Conservation (phyloP, 1,140 invertebrate species). For the Eciton burchellii region DNA sequence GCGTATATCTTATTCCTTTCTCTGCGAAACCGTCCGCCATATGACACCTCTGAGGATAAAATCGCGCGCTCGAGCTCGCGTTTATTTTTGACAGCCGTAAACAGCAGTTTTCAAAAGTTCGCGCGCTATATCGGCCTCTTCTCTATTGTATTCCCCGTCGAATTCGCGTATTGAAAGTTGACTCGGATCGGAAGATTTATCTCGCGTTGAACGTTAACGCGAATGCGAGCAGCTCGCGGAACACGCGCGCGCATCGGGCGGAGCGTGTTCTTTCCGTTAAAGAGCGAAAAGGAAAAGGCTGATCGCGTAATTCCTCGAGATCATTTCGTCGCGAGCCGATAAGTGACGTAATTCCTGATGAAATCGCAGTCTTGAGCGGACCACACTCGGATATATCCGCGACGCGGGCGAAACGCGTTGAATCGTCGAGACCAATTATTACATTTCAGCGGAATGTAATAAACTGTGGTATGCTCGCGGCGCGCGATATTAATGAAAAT, state of each 20-base stretch:
- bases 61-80: constrained; percentile 6
- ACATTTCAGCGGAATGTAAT: constrained; percentile 19
- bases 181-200: constrained; percentile 14
- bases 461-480: background rate
- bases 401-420: background rate
- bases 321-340: background rate
- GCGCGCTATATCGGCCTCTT: background rate
- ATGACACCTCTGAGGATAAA: constrained; percentile 40
- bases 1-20: constrained; percentile 27
- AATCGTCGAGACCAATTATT: constrained; percentile 12
- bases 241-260: background rate
- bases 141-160: constrained; percentile 15
- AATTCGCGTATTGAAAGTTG: constrained; percentile 26
- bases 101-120: constrained; percentile 30
- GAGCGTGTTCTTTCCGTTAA: background rate
- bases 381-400: background rate
- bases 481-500: constrained; percentile 33
- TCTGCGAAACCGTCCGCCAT: background rate
- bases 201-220: background rate
- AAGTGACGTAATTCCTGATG: constrained; percentile 5
- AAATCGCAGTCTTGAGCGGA: background rate
- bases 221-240: background rate
- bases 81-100: constrained; percentile 45
- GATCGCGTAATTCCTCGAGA: background rate
- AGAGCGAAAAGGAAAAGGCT: background rate